Conservation (phyloP, 92 coral and sea anemone genomes). For the Parazoanthus darwini region DNA sequence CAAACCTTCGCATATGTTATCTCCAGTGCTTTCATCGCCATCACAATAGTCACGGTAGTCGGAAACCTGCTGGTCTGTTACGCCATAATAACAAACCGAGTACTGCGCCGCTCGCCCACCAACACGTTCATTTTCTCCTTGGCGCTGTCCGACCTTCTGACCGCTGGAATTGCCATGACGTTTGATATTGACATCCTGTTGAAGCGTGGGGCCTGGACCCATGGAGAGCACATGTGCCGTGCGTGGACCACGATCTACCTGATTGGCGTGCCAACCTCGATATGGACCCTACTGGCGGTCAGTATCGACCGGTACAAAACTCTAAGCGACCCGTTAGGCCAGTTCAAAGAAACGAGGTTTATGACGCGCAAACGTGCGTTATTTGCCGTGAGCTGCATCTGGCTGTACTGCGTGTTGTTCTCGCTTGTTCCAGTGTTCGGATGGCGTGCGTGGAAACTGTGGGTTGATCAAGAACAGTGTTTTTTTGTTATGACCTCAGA, state of each 20-base stretch:
- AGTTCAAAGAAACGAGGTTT: slow-evolving; percentile 61
- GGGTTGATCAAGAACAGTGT: slow-evolving; percentile 46
- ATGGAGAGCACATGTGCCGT: slow-evolving; percentile 62
- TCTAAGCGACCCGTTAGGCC: slow-evolving; percentile 67
- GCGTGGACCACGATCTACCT: slow-evolving; percentile 62
- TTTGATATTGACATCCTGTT: slow-evolving; percentile 73
- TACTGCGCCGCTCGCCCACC: slow-evolving; percentile 77
- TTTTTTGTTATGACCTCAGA: slow-evolving; percentile 47
- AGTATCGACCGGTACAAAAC: slow-evolving; percentile 84
- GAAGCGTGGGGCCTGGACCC: slow-evolving; percentile 61
- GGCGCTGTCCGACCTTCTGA: slow-evolving; percentile 49
- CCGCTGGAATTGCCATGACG: slow-evolving; percentile 26
- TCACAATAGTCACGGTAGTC: slow-evolving; percentile 63
- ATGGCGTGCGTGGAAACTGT: slow-evolving; percentile 32
- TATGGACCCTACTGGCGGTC: slow-evolving; percentile 71
- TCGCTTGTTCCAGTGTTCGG: slow-evolving; percentile 66
- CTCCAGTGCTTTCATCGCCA: slow-evolving; percentile 33
- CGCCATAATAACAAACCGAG: slow-evolving; percentile 67
- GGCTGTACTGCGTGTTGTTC: slow-evolving; percentile 64
- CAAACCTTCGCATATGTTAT: slow-evolving; percentile 16
- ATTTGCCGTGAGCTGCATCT: slow-evolving; percentile 46
- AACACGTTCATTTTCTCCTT: slow-evolving; percentile 81
- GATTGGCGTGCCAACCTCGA: slow-evolving; percentile 66
- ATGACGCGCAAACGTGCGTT: slow-evolving; percentile 67
- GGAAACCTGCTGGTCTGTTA: slow-evolving; percentile 85